phyloP scores from a whole-genome alignment of 2,888 invertebrate genomes.

The Leucophenga maculata region DNA sequence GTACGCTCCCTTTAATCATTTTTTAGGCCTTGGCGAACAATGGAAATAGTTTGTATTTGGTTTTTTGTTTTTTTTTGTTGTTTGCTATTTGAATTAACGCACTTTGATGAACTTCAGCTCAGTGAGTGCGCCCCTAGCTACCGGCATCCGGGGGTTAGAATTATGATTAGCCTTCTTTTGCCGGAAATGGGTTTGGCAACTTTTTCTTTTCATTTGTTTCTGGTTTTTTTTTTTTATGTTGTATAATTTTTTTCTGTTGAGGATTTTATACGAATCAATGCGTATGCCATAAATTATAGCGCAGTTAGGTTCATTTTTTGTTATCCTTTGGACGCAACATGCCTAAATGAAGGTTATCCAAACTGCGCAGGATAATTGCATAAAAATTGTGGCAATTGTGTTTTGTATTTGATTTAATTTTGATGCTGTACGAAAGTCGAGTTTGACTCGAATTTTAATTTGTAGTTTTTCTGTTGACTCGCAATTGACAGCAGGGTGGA shows the following conservation, averaged over 20 bases:
- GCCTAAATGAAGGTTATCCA: conserved; percentile 23
- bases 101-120: conserved; percentile 9
- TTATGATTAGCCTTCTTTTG: conserved; percentile 60
- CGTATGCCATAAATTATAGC: conserved; percentile 24
- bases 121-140: not conserved
- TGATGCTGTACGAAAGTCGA: not conserved
- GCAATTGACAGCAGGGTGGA: no score
- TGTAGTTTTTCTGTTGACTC: not conserved
- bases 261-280: conserved; percentile 27
- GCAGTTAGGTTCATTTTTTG: not conserved
- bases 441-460: conserved; percentile 3
- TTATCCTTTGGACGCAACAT: not conserved
- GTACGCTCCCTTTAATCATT: not conserved
- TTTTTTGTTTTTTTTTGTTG: conserved; percentile 13
- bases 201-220: not conserved
- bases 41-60: not conserved
- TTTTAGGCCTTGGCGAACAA: not conserved
- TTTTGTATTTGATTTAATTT: conserved; percentile 5
- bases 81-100: conserved; percentile 16
- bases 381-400: conserved; percentile 26
- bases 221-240: not conserved
- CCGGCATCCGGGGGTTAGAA: conserved; percentile 50
- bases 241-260: not conserved
- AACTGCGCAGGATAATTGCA: conserved; percentile 61
- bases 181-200: conserved; percentile 21